Base-by-base conservation (phyloP, 2,888 invertebrate genomes). In the Rhagophthalmus giganteus region DNA sequence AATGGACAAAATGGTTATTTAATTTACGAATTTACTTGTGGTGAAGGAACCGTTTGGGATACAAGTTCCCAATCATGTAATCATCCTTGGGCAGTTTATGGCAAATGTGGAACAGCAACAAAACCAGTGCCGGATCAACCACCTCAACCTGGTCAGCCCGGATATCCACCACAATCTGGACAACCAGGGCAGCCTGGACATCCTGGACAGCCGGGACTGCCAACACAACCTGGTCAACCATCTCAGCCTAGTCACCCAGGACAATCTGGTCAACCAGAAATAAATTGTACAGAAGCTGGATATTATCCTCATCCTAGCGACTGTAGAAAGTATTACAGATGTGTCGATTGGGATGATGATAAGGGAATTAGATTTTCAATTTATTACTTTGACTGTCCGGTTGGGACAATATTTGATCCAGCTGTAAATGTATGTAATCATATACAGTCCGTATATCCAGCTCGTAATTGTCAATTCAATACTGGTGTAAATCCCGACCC, bases 351-450 rank as follows among this genome's bases (percentile, higher is more conserved):
- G 51, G 62, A 60, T 42, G 57, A 56, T 15, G 33, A 52, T n/a
- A 30, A 40, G 16, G 54, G 51, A 6, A 40, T 49, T 26, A 35
- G 54, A 34, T 62, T 58, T 53, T 56, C 59, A 1, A 39, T 59
- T 12, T 64, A 49, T 42, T 40, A 59, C 30, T 65, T 63, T 66
- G 79, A 81, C 31, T 88, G 88, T 64, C 79, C 81, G 8, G 80
- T 81, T 52, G 86, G 86, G 16, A 88, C 88, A 1, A 85, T 87
- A 57, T 88, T 85, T 78, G 87, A 88, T 72, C 82, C 84, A 14
- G 78, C 79, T 34, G 68, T 85, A 37, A 79, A 79, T 55, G 82
- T 83, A 1, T 88, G 88, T 67, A 87, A 87, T 69, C 64, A 71
- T 54, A 65, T 67, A 26, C 31, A 48, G n/a, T 37, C 60, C 10